Evolutionary conservation across 2,888 invertebrate genomes (phyloP).

Genomic region (Nymphalis urticae): DNA sequence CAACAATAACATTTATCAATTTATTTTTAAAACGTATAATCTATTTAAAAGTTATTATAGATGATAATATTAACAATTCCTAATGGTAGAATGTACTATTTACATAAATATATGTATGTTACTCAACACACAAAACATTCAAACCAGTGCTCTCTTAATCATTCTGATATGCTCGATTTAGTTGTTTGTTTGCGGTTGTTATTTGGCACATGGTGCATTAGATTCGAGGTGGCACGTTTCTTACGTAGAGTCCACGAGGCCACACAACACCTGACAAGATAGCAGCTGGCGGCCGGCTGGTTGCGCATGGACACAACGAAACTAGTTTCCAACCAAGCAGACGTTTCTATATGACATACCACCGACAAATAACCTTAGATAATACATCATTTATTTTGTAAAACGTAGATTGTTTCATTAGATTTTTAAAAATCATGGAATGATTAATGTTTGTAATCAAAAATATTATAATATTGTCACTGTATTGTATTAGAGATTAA

Average conservation of each 20-base stretch:
- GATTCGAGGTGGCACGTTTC: slow-evolving; percentile 37
- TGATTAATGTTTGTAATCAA: too few relatives aligned
- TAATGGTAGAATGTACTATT: not conserved
- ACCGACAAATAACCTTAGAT: slow-evolving; percentile 44
- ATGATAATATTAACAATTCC: too few relatives aligned
- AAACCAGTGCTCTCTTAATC: not conserved
- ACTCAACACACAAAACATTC: not conserved
- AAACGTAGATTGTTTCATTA: too few relatives aligned
- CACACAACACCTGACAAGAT: slow-evolving; percentile 75
- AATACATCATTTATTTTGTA: not conserved
- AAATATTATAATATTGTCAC: too few relatives aligned
- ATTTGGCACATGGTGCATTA: slow-evolving; percentile 40
- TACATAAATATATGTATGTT: not conserved
- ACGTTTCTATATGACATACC: slow-evolving; percentile 70
- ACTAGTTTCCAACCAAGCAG: slow-evolving; percentile 71
- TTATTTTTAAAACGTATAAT: too few relatives aligned
- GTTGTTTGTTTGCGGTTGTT: slow-evolving; percentile 14
- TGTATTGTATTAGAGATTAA: not conserved
- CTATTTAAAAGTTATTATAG: too few relatives aligned
- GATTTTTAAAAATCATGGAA: too few relatives aligned
- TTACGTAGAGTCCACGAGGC: slow-evolving; percentile 57
- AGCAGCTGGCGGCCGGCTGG: slow-evolving; percentile 75
- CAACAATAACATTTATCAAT: too few relatives aligned
- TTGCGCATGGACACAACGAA: slow-evolving; percentile 68
- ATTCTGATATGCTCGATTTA: not conserved